A percentile compares a stretch with the other conserved stretches of the same genome.
Conservation (phyloP, 2,888 invertebrate genomes). For the Notodonta dromedarius region DNA sequence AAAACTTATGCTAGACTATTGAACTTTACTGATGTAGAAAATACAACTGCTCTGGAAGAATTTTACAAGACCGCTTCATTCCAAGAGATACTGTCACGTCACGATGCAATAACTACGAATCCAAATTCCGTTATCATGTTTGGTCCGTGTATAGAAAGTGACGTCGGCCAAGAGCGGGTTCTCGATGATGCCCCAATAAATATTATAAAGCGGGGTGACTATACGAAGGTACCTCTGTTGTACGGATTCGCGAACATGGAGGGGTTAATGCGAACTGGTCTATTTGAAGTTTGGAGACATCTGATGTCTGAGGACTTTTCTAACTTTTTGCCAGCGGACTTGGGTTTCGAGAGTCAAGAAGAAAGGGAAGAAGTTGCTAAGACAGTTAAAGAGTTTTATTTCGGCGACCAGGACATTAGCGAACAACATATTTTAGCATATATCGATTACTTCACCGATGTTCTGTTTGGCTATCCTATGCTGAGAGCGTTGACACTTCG, state of each 20-base stretch:
- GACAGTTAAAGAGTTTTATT: constrained; percentile 52
- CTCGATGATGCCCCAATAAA: constrained; percentile 30
- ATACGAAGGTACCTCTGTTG: constrained; percentile 32
- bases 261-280: constrained; percentile 35
- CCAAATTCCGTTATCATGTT: constrained; percentile 28
- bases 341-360: constrained; percentile 43
- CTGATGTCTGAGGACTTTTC: constrained; percentile 51
- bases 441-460: constrained; percentile 60
- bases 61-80: constrained; percentile 55
- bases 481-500: constrained; percentile 44
- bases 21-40: constrained; percentile 46
- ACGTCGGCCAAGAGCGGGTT: constrained; percentile 36
- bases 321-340: constrained; percentile 51
- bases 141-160: constrained; percentile 48
- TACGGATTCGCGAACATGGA: constrained; percentile 54
- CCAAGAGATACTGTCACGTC: constrained; percentile 33
- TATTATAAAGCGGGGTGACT: constrained; percentile 29
- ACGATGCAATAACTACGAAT: constrained; percentile 14
- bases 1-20: constrained; percentile 48
- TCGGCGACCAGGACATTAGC: constrained; percentile 43
- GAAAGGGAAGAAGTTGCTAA: constrained; percentile 40
- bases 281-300: constrained; percentile 36
- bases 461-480: constrained; percentile 45
- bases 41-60: constrained; percentile 50
- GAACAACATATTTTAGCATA: constrained; percentile 31